These are phyloP conservation scores for Silurus glanis DNA, from an alignment of 2,113 vertebrate genomes.

Conservation along the genomic window DNA sequence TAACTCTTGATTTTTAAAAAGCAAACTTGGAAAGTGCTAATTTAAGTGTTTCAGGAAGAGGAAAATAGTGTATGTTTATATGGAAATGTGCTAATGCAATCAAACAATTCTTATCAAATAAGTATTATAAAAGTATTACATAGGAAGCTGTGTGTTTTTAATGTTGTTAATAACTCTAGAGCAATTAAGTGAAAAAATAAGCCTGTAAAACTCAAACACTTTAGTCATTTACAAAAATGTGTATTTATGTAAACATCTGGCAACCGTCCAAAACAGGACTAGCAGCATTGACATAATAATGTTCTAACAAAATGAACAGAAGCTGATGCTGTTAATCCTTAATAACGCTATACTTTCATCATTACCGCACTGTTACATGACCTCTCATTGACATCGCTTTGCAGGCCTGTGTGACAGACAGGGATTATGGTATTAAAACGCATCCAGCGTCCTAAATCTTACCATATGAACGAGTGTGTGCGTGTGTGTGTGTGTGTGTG, in stretches of 20 bases:
- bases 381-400: constrained; percentile 19
- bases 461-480: constrained; percentile 61
- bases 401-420: constrained; percentile 36
- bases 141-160: not conserved
- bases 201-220: not conserved
- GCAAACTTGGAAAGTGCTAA: too few species aligned
- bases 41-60: too few species aligned
- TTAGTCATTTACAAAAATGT: not conserved
- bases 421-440: constrained; percentile 71
- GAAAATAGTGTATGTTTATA: not conserved
- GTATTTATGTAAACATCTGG: not conserved
- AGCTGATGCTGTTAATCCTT: not conserved
- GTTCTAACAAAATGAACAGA: not conserved
- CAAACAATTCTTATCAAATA: not conserved
- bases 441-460: constrained; percentile 65
- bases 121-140: not conserved
- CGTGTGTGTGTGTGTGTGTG: constrained; percentile 10
- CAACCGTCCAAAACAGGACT: not conserved
- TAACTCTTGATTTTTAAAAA: too few species aligned
- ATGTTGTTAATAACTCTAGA: not conserved
- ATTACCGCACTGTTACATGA: not conserved
- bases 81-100: not conserved
- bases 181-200: not conserved
- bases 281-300: not conserved
- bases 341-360: constrained; percentile 6